Conservation (phyloP, 35 echinoderm and acorn worm species). For the Holothuria glaberrima region DNA sequence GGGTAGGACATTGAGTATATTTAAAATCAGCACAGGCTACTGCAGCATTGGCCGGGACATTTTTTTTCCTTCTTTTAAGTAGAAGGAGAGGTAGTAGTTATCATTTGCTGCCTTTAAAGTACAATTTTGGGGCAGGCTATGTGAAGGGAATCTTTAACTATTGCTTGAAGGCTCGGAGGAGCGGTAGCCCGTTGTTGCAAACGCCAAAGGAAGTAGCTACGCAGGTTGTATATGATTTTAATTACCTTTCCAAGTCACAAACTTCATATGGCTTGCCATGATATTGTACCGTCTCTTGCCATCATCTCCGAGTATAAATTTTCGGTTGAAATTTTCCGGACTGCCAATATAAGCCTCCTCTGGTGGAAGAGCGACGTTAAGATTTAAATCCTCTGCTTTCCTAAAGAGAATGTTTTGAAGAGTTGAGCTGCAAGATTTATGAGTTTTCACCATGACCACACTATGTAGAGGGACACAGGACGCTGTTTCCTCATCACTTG, state of each 20-base stretch:
- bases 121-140: too few species aligned
- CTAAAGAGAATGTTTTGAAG: conserved; percentile 86
- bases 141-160: too few species aligned
- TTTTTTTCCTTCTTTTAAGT: too few species aligned
- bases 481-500: not conserved
- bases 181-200: too few species aligned
- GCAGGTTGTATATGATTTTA: too few species aligned
- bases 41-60: too few species aligned
- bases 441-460: conserved; percentile 78
- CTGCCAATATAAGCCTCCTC: conserved; percentile 63
- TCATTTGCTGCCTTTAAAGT: too few species aligned
- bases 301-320: conserved; percentile 14
- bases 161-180: too few species aligned
- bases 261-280: conserved; percentile 77
- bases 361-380: conserved; percentile 64
- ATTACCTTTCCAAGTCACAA: conserved; percentile 54
- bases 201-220: too few species aligned
- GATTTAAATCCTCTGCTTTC: conserved; percentile 68
- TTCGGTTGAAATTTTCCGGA: conserved; percentile 52
- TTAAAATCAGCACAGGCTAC: too few species aligned
- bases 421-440: conserved; percentile 85
- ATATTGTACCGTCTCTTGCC: conserved; percentile 74
- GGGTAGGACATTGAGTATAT: too few species aligned
- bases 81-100: too few species aligned
- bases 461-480: conserved; percentile 65